Conservation (phyloP, 2,113 vertebrate genomes). For the Vulpes lagopus region DNA sequence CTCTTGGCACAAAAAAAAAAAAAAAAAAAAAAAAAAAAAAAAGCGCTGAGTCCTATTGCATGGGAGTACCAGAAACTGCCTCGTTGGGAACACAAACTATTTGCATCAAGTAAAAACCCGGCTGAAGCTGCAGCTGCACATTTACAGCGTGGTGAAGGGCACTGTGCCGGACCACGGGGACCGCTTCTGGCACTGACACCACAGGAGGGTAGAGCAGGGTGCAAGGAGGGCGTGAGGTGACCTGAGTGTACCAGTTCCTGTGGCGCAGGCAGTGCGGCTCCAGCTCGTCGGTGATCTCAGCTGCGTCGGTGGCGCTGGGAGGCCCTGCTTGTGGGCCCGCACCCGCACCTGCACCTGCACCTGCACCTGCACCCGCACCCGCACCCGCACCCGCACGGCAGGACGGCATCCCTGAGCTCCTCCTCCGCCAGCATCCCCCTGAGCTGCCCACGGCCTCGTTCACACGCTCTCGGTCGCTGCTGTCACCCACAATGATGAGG, state of each 20-base stretch:
- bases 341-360: conserved; percentile 82
- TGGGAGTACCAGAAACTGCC: conserved; percentile 95
- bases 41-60: conserved; percentile 91
- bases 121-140: conserved; percentile 90
- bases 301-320: conserved; percentile 98
- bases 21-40: conserved; percentile 82
- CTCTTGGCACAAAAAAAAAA: conserved; percentile 86
- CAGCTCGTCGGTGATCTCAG: conserved; percentile 97
- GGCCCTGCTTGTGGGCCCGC: conserved; percentile 99
- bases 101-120: conserved; percentile 96
- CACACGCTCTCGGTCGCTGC: conserved; percentile 96
- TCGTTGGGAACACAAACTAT: conserved; percentile 93
- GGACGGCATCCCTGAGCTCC: conserved; percentile 95
- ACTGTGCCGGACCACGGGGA: conserved; percentile 90
- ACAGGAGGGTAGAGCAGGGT: conserved; percentile 92
- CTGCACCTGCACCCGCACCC: too few relatives aligned
- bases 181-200: conserved; percentile 93
- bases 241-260: conserved; percentile 99
- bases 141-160: conserved; percentile 89
- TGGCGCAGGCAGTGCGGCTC: conserved; percentile 94
- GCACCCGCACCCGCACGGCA: conserved; percentile 71
- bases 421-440: conserved; percentile 97
- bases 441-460: conserved; percentile 96
- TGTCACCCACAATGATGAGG: conserved; percentile 99
- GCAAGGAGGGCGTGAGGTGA: conserved; percentile 88